These are phyloP conservation scores for Orthonevra nobilis DNA, from an alignment of 2,888 invertebrate species.

Conservation along the genomic window DNA sequence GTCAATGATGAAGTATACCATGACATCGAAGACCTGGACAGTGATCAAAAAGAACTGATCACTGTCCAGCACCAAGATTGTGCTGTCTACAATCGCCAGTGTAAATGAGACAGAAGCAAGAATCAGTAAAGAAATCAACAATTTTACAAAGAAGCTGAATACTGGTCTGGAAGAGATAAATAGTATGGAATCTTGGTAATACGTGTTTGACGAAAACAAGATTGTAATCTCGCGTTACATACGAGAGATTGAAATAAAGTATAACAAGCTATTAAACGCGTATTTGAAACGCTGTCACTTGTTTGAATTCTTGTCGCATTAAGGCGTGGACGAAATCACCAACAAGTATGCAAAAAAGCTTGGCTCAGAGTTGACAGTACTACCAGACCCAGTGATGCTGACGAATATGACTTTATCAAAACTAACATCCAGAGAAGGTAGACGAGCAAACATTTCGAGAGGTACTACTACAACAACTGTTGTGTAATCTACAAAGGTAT, in stretches of 20 bases:
- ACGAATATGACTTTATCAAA: no score
- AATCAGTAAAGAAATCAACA: conserved; percentile 1
- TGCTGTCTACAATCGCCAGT: not conserved
- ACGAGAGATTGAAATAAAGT: conserved; percentile 1
- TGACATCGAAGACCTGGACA: no score
- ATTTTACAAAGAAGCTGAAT: conserved; percentile 4
- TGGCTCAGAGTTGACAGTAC: no score
- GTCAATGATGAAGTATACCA: conserved; percentile 18
- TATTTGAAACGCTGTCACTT: conserved; percentile 6
- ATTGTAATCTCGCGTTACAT: conserved; percentile 16
- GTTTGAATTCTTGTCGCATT: conserved; percentile 11
- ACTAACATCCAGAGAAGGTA: no score
- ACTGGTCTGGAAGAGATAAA: conserved; percentile 14
- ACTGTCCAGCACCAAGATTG: not conserved
- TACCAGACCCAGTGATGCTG: no score
- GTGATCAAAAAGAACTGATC: conserved; percentile 16
- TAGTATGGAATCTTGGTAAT: conserved; percentile 12
- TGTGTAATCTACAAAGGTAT: no score
- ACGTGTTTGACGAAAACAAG: conserved; percentile 6
- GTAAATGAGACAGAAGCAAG: conserved; percentile 6
- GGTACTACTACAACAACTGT: no score
- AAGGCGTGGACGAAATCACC: not conserved
- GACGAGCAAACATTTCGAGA: no score
- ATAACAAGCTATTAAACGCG: conserved; percentile 19
- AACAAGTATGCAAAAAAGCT: conserved; percentile 2